phyloP scores from a whole-genome alignment of 2,888 invertebrate genomes.

The Pediacus dermestoides region DNA sequence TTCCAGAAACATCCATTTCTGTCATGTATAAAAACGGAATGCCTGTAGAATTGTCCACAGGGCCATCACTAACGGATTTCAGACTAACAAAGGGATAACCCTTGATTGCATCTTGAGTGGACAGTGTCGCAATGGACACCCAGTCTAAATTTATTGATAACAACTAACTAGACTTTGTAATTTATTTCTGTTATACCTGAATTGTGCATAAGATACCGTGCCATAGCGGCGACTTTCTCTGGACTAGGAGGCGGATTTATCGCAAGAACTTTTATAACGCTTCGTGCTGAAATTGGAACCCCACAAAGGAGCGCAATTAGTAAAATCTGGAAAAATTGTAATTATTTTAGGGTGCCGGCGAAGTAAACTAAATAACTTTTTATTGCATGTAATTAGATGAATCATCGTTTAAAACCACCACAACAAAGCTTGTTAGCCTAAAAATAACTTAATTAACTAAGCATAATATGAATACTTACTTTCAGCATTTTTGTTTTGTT shows the following conservation, averaged over 20 bases:
- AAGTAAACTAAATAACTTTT: no score
- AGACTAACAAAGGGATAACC: constrained; percentile 68
- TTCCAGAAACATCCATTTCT: constrained; percentile 64
- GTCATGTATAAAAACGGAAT: constrained; percentile 73
- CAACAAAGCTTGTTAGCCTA: no score
- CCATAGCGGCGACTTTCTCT: constrained; percentile 62
- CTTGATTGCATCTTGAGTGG: constrained; percentile 56
- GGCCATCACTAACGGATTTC: constrained; percentile 70
- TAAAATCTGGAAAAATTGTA: no score
- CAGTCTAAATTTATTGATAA: constrained; percentile 59
- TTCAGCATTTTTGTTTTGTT: no score
- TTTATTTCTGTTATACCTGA: constrained; percentile 53
- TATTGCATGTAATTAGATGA: no score
- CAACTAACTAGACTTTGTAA: neutral
- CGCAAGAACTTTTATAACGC: neutral
- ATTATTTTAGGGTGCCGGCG: no score
- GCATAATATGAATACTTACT: no score
- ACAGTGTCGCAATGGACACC: constrained; percentile 69
- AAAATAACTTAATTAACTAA: no score
- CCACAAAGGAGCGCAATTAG: no score
- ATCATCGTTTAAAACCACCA: no score
- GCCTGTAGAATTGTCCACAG: constrained; percentile 63
- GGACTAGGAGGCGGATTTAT: constrained; percentile 56
- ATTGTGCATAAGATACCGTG: constrained; percentile 68
- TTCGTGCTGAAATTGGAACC: no score